These are phyloP conservation scores for Euzophera pinguis DNA, from an alignment of 2,888 invertebrate species.

Conservation along the genomic window DNA sequence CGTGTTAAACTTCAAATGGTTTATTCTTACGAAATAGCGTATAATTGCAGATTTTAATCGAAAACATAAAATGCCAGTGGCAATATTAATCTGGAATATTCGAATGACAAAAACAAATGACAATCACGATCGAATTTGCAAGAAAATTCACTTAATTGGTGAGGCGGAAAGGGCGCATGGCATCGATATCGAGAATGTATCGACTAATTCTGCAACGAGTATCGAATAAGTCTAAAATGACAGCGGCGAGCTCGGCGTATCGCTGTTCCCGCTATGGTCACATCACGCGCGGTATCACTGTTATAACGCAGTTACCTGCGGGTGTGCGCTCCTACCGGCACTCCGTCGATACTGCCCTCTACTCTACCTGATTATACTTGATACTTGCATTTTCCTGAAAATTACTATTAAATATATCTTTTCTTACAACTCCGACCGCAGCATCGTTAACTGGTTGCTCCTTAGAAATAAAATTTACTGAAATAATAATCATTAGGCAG, in stretches of 20 bases:
- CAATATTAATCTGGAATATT: not conserved
- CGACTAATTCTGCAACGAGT: conserved; percentile 26
- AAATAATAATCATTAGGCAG: too few relatives aligned
- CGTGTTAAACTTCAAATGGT: conserved; percentile 1
- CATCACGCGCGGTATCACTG: conserved; percentile 72
- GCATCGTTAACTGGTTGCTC: too few relatives aligned
- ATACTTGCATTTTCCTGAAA: conserved; percentile 26
- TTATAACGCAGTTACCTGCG: conserved; percentile 63
- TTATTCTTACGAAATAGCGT: not conserved
- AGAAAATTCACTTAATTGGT: conserved; percentile 11
- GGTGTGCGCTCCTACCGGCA: conserved; percentile 40
- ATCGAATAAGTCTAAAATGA: conserved; percentile 41
- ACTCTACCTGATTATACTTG: conserved; percentile 34
- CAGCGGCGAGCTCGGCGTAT: conserved; percentile 30
- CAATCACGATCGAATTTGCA: conserved; percentile 16
- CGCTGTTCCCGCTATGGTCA: conserved; percentile 60
- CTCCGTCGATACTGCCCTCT: conserved; percentile 37
- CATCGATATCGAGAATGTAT: conserved; percentile 19
- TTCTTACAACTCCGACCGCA: too few relatives aligned
- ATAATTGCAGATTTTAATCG: conserved; percentile 7
- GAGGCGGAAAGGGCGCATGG: conserved; percentile 2
- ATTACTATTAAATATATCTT: not conserved
- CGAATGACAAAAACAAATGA: conserved; percentile 11
- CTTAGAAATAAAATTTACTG: too few relatives aligned
- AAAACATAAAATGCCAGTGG: conserved; percentile 10